A percentile compares a stretch with the other conserved stretches of the same genome.
Conservation (phyloP, 2,797 vertebrate genomes). For the Sebastiscus albofasciatus region DNA sequence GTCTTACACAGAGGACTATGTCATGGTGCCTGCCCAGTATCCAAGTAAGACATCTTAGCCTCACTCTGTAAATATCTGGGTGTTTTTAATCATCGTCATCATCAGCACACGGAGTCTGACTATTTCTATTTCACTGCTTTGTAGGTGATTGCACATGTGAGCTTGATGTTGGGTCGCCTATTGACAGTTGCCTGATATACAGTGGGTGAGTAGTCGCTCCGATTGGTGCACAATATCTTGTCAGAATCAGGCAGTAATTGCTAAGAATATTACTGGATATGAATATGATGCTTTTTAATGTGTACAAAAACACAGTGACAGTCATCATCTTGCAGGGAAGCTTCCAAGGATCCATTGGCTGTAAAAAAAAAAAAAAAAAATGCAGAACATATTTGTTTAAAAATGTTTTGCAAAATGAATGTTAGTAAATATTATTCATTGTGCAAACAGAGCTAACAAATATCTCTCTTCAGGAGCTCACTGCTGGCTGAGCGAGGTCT, state of each 20-base stretch:
- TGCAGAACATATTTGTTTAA: not conserved
- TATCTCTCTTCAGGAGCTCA: constrained; percentile 77
- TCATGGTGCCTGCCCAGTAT: constrained; percentile 92
- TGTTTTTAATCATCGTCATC: not conserved
- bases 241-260: not conserved
- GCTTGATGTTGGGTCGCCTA: constrained; percentile 78
- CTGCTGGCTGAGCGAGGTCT: constrained; percentile 81
- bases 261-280: not conserved
- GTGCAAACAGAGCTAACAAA: not conserved
- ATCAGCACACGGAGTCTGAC: not conserved
- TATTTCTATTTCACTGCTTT: constrained; percentile 20
- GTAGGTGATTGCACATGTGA: constrained; percentile 87
- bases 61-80: not conserved
- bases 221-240: not conserved
- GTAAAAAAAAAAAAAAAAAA: too few species aligned
- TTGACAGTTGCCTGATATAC: constrained; percentile 89
- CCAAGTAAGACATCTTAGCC: constrained; percentile 80
- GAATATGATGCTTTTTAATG: not conserved
- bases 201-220: constrained; percentile 86
- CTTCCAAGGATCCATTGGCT: too few species aligned
- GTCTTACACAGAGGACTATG: constrained; percentile 91
- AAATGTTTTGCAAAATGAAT: not conserved
- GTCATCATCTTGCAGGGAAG: too few species aligned
- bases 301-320: too few species aligned
- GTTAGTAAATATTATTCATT: not conserved